phyloP scores from a whole-genome alignment of 2,888 invertebrate species.

The Acleris sparsana region DNA sequence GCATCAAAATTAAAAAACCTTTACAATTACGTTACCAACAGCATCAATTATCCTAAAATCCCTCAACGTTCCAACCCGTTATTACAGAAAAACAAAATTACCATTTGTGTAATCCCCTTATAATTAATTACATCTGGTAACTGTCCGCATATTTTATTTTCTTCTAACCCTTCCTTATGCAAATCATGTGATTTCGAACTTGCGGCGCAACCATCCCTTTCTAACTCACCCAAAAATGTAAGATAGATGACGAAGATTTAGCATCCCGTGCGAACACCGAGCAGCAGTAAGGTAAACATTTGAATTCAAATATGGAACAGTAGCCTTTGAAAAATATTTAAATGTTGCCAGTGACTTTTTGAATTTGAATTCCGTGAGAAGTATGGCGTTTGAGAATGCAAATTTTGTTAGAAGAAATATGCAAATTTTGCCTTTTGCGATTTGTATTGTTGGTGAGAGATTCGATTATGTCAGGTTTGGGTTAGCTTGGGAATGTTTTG shows the following conservation, averaged over 20 bases:
- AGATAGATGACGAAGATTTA: constrained; percentile 10
- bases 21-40: background rate
- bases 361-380: constrained; percentile 30
- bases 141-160: constrained; percentile 60
- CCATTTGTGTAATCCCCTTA: constrained; percentile 59
- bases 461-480: constrained; percentile 1
- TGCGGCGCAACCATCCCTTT: constrained; percentile 12
- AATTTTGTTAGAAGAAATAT: constrained; percentile 13
- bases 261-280: background rate
- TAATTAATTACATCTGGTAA: constrained; percentile 57
- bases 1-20: background rate
- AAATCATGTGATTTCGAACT: constrained; percentile 50
- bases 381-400: constrained; percentile 12
- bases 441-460: constrained; percentile 7
- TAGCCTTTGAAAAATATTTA: constrained; percentile 28
- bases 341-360: constrained; percentile 30
- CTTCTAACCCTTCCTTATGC: constrained; percentile 51
- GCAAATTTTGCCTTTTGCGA: constrained; percentile 7
- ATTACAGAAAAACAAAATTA: constrained; percentile 46
- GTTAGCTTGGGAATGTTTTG: background rate
- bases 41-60: constrained; percentile 20
- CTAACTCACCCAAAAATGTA: constrained; percentile 19
- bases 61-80: constrained; percentile 22
- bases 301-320: constrained; percentile 31
- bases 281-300: constrained; percentile 11